Conservation (phyloP, 2,888 invertebrate genomes). For the Aricia artaxerxes region DNA sequence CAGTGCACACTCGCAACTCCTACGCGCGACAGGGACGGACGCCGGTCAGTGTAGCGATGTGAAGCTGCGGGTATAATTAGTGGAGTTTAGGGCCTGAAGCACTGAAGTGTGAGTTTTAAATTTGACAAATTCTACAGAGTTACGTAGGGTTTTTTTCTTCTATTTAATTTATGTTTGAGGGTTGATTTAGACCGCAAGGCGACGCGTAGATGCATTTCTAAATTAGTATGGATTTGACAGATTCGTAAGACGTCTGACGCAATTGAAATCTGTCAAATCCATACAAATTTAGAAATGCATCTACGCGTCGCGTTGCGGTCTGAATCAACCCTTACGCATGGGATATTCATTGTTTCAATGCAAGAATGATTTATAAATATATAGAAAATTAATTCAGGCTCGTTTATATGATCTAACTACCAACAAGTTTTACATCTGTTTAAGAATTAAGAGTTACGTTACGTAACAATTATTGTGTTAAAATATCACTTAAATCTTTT, state of each 20-base stretch:
- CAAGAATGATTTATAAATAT: no score
- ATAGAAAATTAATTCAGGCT: no score
- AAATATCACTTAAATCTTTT: not conserved
- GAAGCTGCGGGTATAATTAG: constrained; percentile 72
- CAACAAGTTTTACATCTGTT: not conserved
- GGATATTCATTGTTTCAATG: not conserved
- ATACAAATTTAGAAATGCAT: no score
- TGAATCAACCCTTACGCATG: not conserved
- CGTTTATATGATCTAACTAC: not conserved
- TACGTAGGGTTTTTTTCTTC: not conserved
- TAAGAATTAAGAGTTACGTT: no score
- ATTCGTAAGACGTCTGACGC: no score
- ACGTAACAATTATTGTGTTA: not conserved
- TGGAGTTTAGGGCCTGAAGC: constrained; percentile 66
- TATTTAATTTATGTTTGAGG: not conserved
- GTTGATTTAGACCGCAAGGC: no score
- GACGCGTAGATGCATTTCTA: no score
- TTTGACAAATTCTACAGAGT: constrained; percentile 43
- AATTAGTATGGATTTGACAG: no score
- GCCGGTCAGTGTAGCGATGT: constrained; percentile 57
- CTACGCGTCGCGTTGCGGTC: no score
- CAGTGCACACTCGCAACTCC: constrained; percentile 61
- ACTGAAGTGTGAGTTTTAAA: constrained; percentile 64
- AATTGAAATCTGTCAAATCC: no score
- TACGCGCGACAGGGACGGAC: constrained; percentile 57